phyloP scores from a whole-genome alignment of 2,113 vertebrate genomes.

The Butastur rufipennis region DNA sequence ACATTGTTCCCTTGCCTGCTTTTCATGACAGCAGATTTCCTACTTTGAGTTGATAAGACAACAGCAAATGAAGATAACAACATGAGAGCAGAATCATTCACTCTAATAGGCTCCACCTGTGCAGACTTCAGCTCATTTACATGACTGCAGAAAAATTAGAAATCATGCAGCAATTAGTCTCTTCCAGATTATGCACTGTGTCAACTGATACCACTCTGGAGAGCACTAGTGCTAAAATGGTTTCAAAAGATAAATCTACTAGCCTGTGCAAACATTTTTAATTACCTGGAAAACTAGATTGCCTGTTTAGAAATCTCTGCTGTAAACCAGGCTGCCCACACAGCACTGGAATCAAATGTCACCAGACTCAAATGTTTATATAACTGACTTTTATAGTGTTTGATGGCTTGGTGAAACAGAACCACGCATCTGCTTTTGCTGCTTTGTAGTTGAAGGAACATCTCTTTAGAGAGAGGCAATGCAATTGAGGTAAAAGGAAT shows the following conservation, averaged over 20 bases:
- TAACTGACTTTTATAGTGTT: constrained; percentile 75
- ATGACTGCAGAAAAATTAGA: constrained; percentile 88
- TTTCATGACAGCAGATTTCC: constrained; percentile 82
- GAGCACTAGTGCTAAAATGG: constrained; percentile 80
- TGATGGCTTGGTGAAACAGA: constrained; percentile 72
- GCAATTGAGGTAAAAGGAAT: background rate
- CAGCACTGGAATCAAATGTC: constrained; percentile 74
- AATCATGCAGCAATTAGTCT: constrained; percentile 84
- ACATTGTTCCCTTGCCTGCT: constrained; percentile 79
- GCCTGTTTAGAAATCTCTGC: constrained; percentile 76
- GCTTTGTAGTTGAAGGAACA: constrained; percentile 50
- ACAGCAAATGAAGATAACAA: constrained; percentile 83
- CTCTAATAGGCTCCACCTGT: constrained; percentile 83
- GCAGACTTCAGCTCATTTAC: constrained; percentile 80
- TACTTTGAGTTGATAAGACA: constrained; percentile 78
- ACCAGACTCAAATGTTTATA: constrained; percentile 73
- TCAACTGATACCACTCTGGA: constrained; percentile 85
- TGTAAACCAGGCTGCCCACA: constrained; percentile 74
- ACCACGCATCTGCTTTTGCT: constrained; percentile 39
- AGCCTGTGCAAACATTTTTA: constrained; percentile 84
- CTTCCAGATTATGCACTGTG: constrained; percentile 83
- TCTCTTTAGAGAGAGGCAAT: constrained; percentile 22
- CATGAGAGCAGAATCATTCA: constrained; percentile 78
- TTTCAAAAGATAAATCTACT: constrained; percentile 83
- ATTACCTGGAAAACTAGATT: constrained; percentile 81